These are phyloP conservation scores for Bufo bufo DNA, from an alignment of 2,113 vertebrate species.

Conservation along the genomic window DNA sequence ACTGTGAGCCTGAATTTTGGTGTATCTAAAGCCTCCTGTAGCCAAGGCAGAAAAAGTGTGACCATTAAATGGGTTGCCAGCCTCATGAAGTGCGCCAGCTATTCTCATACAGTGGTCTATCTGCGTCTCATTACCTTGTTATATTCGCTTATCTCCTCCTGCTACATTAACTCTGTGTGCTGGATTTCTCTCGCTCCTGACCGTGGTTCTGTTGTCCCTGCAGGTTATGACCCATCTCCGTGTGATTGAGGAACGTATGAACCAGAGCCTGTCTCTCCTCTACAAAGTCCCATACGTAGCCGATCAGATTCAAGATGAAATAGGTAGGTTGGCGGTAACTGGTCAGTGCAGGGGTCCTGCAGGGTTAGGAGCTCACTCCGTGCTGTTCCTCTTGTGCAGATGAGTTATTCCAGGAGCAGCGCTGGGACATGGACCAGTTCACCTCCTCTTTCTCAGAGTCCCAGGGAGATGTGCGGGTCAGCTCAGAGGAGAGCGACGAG, in stretches of 20 bases:
- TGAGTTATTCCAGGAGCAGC: slow-evolving; percentile 92
- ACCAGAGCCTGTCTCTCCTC: slow-evolving; percentile 95
- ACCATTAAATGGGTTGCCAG: no score
- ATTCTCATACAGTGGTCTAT: no score
- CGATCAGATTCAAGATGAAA: slow-evolving; percentile 93
- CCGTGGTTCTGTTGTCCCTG: background rate
- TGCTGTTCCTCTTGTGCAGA: slow-evolving; percentile 70
- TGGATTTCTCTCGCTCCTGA: background rate
- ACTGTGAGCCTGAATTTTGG: no score
- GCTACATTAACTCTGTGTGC: no score
- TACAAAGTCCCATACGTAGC: slow-evolving; percentile 97
- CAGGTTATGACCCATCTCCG: slow-evolving; percentile 99
- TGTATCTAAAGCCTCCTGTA: no score
- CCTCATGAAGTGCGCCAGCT: no score
- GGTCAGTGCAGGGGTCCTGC: background rate
- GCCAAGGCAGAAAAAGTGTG: no score
- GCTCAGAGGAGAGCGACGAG: slow-evolving; percentile 90
- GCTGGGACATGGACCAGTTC: slow-evolving; percentile 94
- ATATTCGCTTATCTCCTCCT: no score
- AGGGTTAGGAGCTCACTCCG: background rate
- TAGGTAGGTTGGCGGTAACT: slow-evolving; percentile 73
- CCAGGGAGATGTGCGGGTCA: slow-evolving; percentile 86
- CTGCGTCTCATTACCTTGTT: no score
- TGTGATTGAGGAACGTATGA: slow-evolving; percentile 97
- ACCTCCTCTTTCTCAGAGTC: slow-evolving; percentile 91